Conservation (phyloP, 2,888 invertebrate species). For the Rhodophaea formosa region DNA sequence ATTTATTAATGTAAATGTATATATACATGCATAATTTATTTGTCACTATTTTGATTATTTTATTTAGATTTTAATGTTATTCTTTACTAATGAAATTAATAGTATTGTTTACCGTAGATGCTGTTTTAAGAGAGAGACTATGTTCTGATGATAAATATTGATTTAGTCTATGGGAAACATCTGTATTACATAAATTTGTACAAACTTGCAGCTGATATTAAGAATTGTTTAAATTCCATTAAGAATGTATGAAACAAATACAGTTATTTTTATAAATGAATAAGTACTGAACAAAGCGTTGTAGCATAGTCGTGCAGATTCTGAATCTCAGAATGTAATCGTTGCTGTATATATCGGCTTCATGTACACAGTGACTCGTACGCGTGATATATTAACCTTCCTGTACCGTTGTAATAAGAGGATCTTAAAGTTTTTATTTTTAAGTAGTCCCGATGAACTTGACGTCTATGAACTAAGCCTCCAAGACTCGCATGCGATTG, state of each 20-base stretch:
- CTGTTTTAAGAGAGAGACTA: background rate
- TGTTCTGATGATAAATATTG: background rate
- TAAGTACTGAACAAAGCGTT: conserved; percentile 7
- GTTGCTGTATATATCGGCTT: conserved; percentile 27
- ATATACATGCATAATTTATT: conserved; percentile 3
- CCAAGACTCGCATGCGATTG: background rate
- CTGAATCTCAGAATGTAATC: conserved; percentile 25
- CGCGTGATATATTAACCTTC: background rate
- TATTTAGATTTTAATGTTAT: conserved; percentile 3
- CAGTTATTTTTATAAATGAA: background rate
- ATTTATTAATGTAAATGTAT: conserved; percentile 11
- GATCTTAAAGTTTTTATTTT: background rate
- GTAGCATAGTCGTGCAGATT: background rate
- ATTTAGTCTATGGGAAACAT: background rate
- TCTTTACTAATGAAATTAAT: background rate
- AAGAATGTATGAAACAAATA: background rate
- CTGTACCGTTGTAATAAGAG: background rate
- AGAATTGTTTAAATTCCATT: background rate
- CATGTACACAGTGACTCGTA: conserved; percentile 23
- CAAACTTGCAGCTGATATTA: background rate
- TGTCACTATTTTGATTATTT: conserved; percentile 5
- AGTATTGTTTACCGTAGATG: conserved; percentile 1
- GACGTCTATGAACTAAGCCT: background rate
- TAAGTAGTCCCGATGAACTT: background rate
- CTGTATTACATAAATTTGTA: background rate